Conservation (phyloP, 2,113 vertebrate species). For the Polypterus bichir region DNA sequence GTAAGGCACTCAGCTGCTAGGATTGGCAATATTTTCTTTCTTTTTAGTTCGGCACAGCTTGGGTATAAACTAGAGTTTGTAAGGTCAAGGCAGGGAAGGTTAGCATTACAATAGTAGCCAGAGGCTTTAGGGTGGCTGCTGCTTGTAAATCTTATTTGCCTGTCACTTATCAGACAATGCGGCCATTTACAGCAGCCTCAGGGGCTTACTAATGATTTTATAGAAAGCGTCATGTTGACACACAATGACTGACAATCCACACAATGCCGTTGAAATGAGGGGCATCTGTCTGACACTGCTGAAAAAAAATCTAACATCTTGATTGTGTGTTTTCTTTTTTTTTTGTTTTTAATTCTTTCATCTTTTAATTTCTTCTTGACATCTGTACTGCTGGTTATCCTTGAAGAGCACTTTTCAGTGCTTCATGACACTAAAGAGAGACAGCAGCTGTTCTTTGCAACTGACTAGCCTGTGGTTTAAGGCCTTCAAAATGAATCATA, state of each 20-base stretch:
- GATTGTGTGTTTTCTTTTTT: no score
- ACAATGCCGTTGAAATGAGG: no score
- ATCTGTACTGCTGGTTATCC: no score
- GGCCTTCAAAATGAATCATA: no score
- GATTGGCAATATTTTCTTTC: not conserved
- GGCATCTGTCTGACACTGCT: no score
- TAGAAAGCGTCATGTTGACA: not conserved
- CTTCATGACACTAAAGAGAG: no score
- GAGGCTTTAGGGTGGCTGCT: not conserved
- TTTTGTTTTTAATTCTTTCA: no score
- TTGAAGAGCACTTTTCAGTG: no score
- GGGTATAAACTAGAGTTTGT: not conserved
- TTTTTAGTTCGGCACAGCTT: not conserved
- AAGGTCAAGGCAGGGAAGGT: conserved; percentile 1
- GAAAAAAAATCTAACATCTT: no score
- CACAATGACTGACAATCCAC: not conserved
- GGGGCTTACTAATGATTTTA: not conserved
- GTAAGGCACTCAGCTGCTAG: not conserved
- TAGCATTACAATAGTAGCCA: conserved; percentile 1
- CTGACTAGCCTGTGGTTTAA: no score
- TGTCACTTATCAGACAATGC: conserved; percentile 1
- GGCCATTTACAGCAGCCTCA: not conserved
- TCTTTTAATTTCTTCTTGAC: no score
- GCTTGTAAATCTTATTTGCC: conserved; percentile 1
- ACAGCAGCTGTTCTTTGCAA: no score